Conservation (phyloP, 1,140 invertebrate species). For the Bombus consobrinus region DNA sequence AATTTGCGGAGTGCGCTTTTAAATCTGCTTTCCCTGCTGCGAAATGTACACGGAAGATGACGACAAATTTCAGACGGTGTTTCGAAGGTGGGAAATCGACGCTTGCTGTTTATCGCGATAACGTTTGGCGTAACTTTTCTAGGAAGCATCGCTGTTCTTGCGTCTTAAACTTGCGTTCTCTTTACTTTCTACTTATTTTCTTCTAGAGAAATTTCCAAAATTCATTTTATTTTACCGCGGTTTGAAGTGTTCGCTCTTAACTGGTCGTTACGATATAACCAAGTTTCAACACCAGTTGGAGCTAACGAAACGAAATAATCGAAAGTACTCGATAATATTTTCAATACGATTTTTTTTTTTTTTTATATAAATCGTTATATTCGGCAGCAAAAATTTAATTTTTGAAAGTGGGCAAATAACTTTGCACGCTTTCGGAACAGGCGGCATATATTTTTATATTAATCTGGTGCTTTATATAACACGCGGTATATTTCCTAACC, state of each 20-base stretch:
- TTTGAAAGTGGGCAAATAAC: not conserved
- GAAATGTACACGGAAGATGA: not conserved
- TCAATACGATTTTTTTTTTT: too few relatives aligned
- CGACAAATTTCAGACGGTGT: conserved; percentile 8
- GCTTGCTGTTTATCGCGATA: not conserved
- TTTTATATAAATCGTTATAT: not conserved
- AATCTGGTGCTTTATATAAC: not conserved
- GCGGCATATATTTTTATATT: not conserved
- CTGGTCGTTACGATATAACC: too few relatives aligned
- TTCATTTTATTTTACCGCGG: too few relatives aligned
- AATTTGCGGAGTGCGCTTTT: conserved; percentile 44
- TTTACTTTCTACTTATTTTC: too few relatives aligned
- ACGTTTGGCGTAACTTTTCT: not conserved
- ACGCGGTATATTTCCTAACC: not conserved
- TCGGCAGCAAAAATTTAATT: not conserved
- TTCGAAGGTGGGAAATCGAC: not conserved
- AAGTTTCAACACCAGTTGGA: too few relatives aligned
- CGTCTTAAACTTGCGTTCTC: too few relatives aligned
- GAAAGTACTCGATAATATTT: too few relatives aligned
- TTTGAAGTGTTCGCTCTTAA: too few relatives aligned
- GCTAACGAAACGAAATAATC: too few relatives aligned
- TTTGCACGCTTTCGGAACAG: not conserved
- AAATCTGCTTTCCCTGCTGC: conserved; percentile 17
- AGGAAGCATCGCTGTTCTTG: not conserved
- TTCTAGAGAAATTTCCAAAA: too few relatives aligned